Evolutionary conservation across 2,797 vertebrate genomes (phyloP).

Genomic region (Lycodopsis pacificus): DNA sequence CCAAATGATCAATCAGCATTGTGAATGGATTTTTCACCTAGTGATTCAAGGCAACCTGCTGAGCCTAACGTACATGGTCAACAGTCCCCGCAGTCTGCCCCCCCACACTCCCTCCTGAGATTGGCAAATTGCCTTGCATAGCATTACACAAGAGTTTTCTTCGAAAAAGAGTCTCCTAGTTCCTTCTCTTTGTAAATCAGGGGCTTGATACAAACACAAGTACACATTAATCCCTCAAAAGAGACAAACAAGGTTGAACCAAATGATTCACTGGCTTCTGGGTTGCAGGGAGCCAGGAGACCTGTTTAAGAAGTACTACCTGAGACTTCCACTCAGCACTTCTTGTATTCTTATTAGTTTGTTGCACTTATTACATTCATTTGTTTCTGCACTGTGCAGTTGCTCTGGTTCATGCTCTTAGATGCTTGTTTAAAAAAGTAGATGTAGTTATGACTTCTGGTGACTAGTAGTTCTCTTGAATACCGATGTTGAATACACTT

Average conservation of each 20-base stretch:
- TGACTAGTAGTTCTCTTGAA: too few species aligned
- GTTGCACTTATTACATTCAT: too few species aligned
- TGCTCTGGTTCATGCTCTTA: too few species aligned
- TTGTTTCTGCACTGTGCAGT: too few species aligned
- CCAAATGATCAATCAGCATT: slow-evolving; percentile 54
- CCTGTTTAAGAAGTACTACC: too few species aligned
- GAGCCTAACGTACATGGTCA: slow-evolving; percentile 62
- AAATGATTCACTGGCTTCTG: not conserved
- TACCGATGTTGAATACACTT: too few species aligned
- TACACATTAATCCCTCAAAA: slow-evolving; percentile 19
- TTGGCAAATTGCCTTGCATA: slow-evolving; percentile 44
- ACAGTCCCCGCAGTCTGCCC: slow-evolving; percentile 46
- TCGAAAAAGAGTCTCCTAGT: slow-evolving; percentile 5
- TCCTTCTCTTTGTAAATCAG: slow-evolving; percentile 8
- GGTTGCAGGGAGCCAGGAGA: not conserved
- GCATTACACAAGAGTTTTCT: slow-evolving; percentile 26
- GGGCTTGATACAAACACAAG: slow-evolving; percentile 23
- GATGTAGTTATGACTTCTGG: too few species aligned
- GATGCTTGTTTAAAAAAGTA: too few species aligned
- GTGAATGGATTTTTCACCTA: slow-evolving; percentile 64
- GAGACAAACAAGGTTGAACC: slow-evolving; percentile 17
- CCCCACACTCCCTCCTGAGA: slow-evolving; percentile 32
- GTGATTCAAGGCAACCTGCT: slow-evolving; percentile 52
- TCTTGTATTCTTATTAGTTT: too few species aligned
- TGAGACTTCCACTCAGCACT: too few species aligned